A percentile compares a stretch with the other conserved stretches of the same genome.
These are phyloP conservation scores for Sebastes diaconus DNA, from an alignment of 2,797 vertebrate species.

Conservation along the genomic window DNA sequence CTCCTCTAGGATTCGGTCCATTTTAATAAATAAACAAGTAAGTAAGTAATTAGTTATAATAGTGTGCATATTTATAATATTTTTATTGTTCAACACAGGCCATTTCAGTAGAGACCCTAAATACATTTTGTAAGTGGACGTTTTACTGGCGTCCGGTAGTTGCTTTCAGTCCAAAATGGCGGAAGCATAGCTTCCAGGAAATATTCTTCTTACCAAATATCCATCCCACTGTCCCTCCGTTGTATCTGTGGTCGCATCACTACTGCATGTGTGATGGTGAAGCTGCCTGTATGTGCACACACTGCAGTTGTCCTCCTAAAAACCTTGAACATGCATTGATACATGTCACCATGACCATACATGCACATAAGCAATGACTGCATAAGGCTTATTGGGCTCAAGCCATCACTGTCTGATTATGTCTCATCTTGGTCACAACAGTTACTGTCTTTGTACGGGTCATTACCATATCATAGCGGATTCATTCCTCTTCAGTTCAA, in stretches of 20 bases:
- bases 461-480: conserved; percentile 63
- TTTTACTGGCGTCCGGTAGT: too few relatives aligned
- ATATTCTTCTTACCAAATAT: neutral
- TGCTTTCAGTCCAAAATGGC: too few relatives aligned
- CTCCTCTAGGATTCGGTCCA: too few relatives aligned
- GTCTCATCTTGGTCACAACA: conserved; percentile 36
- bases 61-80: too few relatives aligned
- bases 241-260: conserved; percentile 5
- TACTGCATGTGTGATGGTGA: neutral
- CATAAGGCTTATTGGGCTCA: conserved; percentile 15
- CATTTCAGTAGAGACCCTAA: too few relatives aligned
- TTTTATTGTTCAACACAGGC: too few relatives aligned
- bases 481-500: conserved; percentile 48
- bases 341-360: conserved; percentile 10
- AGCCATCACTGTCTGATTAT: conserved; percentile 36
- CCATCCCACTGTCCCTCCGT: neutral
- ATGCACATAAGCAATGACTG: conserved; percentile 29
- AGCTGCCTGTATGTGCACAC: neutral
- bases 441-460: conserved; percentile 42
- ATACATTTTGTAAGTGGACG: too few relatives aligned
- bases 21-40: too few relatives aligned
- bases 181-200: too few relatives aligned
- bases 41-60: too few relatives aligned
- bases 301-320: conserved; percentile 1
- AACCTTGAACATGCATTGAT: neutral